Conservation (phyloP, 1,140 invertebrate genomes). For the Caenorhabditis elegans region WBcel235 BX284604.4:7001-7500, state of each 20-base stretch:
- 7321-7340: conserved; percentile 63
- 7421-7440: conserved; percentile 61
- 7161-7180: too few relatives aligned
- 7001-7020: conserved; percentile 35
- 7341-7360: conserved; percentile 68
- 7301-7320: conserved; percentile 45
- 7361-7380: conserved; percentile 69
- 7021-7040: conserved; percentile 23
- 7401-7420: conserved; percentile 42
- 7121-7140: too few relatives aligned
- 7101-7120: too few relatives aligned
- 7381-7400: conserved; percentile 65
- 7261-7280: not conserved
- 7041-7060: not conserved
- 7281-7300: not conserved
- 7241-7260: not conserved
- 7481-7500: too few relatives aligned
- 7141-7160: too few relatives aligned
- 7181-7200: too few relatives aligned
- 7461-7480: not conserved
- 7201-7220: too few relatives aligned
- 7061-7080: too few relatives aligned
- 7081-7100: conserved; percentile 17
- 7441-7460: conserved; percentile 63
- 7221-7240: too few relatives aligned